Base-by-base conservation (phyloP, 2,888 invertebrate genomes). In the Diaperis boleti region DNA sequence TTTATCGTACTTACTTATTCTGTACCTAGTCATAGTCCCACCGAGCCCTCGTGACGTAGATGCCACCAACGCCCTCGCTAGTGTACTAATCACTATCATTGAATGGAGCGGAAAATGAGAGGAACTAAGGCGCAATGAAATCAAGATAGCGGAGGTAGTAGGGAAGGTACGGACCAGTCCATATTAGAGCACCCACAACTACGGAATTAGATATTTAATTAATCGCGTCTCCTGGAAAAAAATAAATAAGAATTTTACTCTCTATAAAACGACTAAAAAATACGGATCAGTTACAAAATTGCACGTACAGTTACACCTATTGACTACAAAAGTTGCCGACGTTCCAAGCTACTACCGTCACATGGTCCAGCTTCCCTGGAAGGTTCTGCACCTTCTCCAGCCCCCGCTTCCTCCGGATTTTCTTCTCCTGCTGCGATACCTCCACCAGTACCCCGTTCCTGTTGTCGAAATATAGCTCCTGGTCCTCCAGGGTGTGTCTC, bases 341-440 rank as follows among this genome's bases (percentile, higher is more conserved):
- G 67, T 89, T 89, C 76, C 89, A 93, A 1, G 94, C 94, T 45
- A 92, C 90, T 13, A 93, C 89, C 2, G 92, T 91, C 14, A 95
- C 95, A 81, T 95, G 95, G 81, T 95, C 95, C 68, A 95, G 82
- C 80, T 95, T 95, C 1, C 95, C 95, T 0, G 95, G 94, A 71
- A 95, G 87, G 41, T 82, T 82, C 29, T 81, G 78, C 72, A 92
- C 87, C 77, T 90, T 90, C 66, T 92, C 90, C 66, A 92, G 85
- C 54, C 92, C 87, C 69, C 86, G 85, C 72, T 88, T 87, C 62
- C 92, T 82, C 42, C 90, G 83, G n/a, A 84, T 82, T 68, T 89
- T 84, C 76, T 91, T 89, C 71, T 90, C 89, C 69, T 85, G 83
- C 37, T 85, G 82, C 50, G 86, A 85, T 42, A 88, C 78, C 70